Base-by-base conservation (phyloP, 2,113 vertebrate genomes). In the Diphyllodes magnificus region DNA sequence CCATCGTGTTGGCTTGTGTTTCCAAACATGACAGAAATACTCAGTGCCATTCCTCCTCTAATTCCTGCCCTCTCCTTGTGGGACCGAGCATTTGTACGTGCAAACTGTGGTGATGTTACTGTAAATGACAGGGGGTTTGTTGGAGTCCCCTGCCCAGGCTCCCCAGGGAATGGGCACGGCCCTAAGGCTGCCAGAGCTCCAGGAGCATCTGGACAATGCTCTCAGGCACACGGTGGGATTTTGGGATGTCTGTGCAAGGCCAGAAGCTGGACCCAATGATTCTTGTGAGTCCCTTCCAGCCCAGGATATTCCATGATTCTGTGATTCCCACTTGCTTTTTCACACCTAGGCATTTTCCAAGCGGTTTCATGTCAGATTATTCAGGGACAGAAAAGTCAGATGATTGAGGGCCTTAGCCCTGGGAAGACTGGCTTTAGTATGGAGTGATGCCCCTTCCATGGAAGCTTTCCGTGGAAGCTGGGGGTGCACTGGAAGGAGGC, bases 151-250 rank as follows among this genome's bases (percentile, higher is more conserved):
- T 72, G 77, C 16, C 42, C 65, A 25, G 45, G 33, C 47, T 53
- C 45, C 33, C 39, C 47, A 27, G 57, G 75, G 57, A 39, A 31
- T 24, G 64, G 28, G 2, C 54, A 42, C 14, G 1, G 35, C 35
- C 49, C 17, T 11, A 2, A 35, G 14, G 17, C 50, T 80, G 42
- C 40, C 50, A 72, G 35, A 72, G 35, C 50, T 65, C 35, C 51
- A 64, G 66, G 35, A 31, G 9, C 0, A 0, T 56, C 31, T 56
- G 31, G 50, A 27, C 13, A 40, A 3, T 0, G 0, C 42, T 56
- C 24, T 30, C 49, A 64, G 49, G 22, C 35, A 72, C 31, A 40
- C 9, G 50, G 25, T 50, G 66, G 31, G 42, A 64, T 88, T 80
- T 56, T 71, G 57, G 50, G 50, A 11, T 42, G 42, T 33, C 57